A percentile compares a stretch with the other conserved stretches of the same genome.
These are phyloP conservation scores for Menidia beryllina DNA, from an alignment of 2,113 vertebrate species.

Conservation along the genomic window DNA sequence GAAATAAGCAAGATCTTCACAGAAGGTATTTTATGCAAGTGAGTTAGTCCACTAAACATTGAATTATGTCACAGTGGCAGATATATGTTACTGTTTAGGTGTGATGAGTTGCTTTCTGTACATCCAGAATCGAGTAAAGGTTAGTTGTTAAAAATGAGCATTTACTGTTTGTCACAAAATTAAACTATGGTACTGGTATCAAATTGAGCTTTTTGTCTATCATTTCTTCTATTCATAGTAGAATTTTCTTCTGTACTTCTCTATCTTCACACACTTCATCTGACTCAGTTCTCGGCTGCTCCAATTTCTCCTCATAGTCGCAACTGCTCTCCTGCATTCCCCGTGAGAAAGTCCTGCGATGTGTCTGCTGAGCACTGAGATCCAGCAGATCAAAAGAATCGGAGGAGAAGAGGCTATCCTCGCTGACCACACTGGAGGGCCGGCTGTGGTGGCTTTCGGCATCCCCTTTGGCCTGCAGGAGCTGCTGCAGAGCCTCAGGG, in stretches of 20 bases:
- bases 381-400: conserved; percentile 84
- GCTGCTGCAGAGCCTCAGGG: conserved; percentile 73
- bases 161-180: conserved; percentile 15
- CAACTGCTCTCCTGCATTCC: conserved; percentile 41
- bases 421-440: conserved; percentile 82
- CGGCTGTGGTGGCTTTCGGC: conserved; percentile 57
- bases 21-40: conserved; percentile 1
- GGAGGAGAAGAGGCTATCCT: conserved; percentile 82
- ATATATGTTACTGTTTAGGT: not conserved
- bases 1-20: conserved; percentile 20
- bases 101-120: not conserved
- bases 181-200: not conserved
- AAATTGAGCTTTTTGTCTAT: not conserved
- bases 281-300: conserved; percentile 18
- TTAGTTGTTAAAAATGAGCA: conserved; percentile 19
- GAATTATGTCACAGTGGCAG: not conserved
- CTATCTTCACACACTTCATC: not conserved
- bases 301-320: conserved; percentile 77
- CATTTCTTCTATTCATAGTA: not conserved
- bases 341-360: conserved; percentile 62
- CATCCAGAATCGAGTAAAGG: conserved; percentile 21
- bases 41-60: conserved; percentile 11
- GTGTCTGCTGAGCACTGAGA: conserved; percentile 67
- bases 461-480: conserved; percentile 55
- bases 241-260: conserved; percentile 29